phyloP scores from a whole-genome alignment of 2,113 vertebrate species.

The Synodontis membranacea region DNA sequence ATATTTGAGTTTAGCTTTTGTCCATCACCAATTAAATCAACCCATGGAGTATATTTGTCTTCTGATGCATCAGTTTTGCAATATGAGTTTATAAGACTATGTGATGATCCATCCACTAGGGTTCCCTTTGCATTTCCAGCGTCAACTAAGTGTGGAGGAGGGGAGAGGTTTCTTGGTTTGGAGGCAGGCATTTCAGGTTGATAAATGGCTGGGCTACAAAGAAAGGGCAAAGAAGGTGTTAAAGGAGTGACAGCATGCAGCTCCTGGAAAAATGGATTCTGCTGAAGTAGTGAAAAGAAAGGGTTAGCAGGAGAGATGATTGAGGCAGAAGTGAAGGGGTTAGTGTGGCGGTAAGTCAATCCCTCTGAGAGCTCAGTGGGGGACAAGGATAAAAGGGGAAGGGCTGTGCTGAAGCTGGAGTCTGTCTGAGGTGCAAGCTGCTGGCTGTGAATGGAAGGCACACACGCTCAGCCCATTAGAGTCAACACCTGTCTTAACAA shows the following conservation, averaged over 20 bases:
- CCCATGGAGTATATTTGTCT: constrained; percentile 68
- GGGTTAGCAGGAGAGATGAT: constrained; percentile 80
- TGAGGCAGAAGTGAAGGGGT: constrained; percentile 68
- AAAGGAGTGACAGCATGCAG: constrained; percentile 75
- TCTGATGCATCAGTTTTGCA: neutral
- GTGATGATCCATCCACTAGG: neutral
- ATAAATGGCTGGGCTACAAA: constrained; percentile 81
- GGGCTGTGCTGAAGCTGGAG: constrained; percentile 77
- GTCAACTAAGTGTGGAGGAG: constrained; percentile 34
- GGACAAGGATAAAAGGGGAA: constrained; percentile 64
- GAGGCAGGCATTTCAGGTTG: constrained; percentile 65
- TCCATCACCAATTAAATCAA: constrained; percentile 84
- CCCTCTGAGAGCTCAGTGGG: constrained; percentile 56
- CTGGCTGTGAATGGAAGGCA: constrained; percentile 93
- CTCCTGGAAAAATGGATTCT: constrained; percentile 87
- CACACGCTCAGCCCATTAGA: constrained; percentile 82
- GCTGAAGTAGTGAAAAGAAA: constrained; percentile 83
- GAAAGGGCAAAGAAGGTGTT: constrained; percentile 85
- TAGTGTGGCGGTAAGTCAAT: constrained; percentile 65
- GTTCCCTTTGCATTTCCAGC: constrained; percentile 31
- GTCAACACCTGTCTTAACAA: constrained; percentile 26
- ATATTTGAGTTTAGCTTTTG: constrained; percentile 63
- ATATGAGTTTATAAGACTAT: neutral
- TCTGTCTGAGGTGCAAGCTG: constrained; percentile 89
- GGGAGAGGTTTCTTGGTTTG: constrained; percentile 62